Conservation (phyloP, 2,113 vertebrate genomes). For the Epinephelus fuscoguttatus region DNA sequence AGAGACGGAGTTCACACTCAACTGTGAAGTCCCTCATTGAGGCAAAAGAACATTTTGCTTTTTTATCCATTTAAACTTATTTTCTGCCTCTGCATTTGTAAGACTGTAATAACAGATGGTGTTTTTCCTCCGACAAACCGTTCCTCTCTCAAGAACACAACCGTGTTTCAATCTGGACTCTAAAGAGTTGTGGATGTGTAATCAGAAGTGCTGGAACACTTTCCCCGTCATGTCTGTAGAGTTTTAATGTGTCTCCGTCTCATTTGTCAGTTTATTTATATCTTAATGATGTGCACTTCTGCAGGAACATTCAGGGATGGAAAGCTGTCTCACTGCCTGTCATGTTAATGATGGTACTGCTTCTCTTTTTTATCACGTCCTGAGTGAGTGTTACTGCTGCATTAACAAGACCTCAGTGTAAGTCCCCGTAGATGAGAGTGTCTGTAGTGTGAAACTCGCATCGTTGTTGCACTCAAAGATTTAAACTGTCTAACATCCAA, state of each 20-base stretch:
- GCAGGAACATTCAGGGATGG: conserved; percentile 28
- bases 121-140: not conserved
- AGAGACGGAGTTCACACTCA: conserved; percentile 1
- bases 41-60: not conserved
- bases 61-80: not conserved
- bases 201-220: conserved; percentile 22
- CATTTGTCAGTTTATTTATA: conserved; percentile 19
- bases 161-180: not conserved
- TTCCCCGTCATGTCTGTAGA: conserved; percentile 7
- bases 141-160: not conserved
- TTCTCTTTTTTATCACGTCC: not conserved
- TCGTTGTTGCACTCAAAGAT: not conserved
- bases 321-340: conserved; percentile 51
- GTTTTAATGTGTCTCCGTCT: conserved; percentile 1
- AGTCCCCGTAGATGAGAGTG: not conserved
- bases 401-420: not conserved
- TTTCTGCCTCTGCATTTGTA: not conserved
- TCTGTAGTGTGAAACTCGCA: not conserved
- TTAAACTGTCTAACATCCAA: not conserved
- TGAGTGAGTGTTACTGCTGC: not conserved
- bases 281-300: conserved; percentile 13
- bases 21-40: not conserved
- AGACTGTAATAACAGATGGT: not conserved
- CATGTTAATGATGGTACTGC: not conserved
- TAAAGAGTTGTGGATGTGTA: conserved; percentile 6